Evolutionary conservation across 2,888 invertebrate species (phyloP), one percentile per base, ranked within the genome.

Genomic region (Eurois occulta): DNA sequence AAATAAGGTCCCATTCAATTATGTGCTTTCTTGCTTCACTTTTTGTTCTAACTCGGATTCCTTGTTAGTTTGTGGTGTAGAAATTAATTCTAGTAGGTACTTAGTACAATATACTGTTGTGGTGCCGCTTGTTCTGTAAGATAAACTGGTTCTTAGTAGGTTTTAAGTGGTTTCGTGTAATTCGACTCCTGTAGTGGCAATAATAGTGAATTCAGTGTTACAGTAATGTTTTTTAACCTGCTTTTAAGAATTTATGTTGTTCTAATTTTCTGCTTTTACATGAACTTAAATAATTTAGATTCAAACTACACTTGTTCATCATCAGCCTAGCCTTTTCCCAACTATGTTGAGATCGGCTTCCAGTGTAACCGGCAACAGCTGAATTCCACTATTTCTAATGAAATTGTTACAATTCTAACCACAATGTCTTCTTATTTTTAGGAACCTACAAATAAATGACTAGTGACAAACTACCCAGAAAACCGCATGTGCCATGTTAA

Each of bases 1-100:
- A 91, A 93, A 91, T 90, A 91, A 91, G 83, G 87, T 87, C 77
- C 70, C 80, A 90, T 92, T 92, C 91, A 92, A 93, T 92, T 93
- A 91, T 88, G 85, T 86, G 80, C 80, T 79, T 85, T 84, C 86
- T 83, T 85, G 80, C 77, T 81, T 84, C 75, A 83, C 83, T 83
- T 86, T 86, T 89, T 88, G 83, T 85, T 78, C 79, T 81, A 75
- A 75, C 71, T 86, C 41, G 72, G 86, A 86, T 72, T 85, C 35
- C 69, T 72, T 74, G 48, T 74, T 82, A 78, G 73, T 74, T 77
- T n/a, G 38, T 70, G 66, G 48, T 35, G 68, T 48, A 74, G 68
- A 74, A 64, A 74, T 75, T 65, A 41, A 65, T 75, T 67, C 77
- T 72, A 62, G 43, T 68, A 73, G 55, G 66, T 60, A 64, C 75